A percentile compares a stretch with the other conserved stretches of the same genome.
Conservation (phyloP, 2,888 invertebrate species). For the Meliscaeva auricollis region DNA sequence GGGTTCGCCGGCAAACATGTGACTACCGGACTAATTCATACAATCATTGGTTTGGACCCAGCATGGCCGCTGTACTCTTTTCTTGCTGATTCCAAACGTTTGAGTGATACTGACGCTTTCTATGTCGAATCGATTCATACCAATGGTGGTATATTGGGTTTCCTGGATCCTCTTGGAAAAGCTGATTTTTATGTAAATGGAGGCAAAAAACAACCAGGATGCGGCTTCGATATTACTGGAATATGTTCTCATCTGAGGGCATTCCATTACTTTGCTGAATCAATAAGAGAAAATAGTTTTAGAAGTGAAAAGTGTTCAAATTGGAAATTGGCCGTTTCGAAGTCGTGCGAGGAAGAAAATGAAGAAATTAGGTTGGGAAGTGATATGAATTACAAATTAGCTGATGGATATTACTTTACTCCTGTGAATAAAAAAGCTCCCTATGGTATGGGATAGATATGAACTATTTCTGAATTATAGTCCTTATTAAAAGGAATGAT, state of each 20-base stretch:
- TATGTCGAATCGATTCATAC: constrained; percentile 83
- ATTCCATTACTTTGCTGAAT: constrained; percentile 84
- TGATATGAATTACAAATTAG: neutral
- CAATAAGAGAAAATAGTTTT: constrained; percentile 80
- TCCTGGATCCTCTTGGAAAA: constrained; percentile 83
- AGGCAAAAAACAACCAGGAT: constrained; percentile 85
- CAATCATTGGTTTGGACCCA: constrained; percentile 85
- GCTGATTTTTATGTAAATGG: constrained; percentile 86
- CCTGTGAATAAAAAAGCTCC: neutral
- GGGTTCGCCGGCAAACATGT: constrained; percentile 86
- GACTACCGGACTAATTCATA: constrained; percentile 85
- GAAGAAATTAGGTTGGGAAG: neutral
- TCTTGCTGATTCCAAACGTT: constrained; percentile 78
- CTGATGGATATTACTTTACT: constrained; percentile 1
- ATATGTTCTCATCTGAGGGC: constrained; percentile 84
- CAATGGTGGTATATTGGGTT: constrained; percentile 80
- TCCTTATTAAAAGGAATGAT: no score
- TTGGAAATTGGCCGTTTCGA: constrained; percentile 66
- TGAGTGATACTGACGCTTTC: constrained; percentile 79
- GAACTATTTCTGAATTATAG: no score
- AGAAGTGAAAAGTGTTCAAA: constrained; percentile 78
- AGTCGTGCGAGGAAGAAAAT: neutral
- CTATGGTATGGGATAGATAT: constrained; percentile 79
- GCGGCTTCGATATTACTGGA: constrained; percentile 82
- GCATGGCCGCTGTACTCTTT: constrained; percentile 81